Percentiles rank a stretch among this genome's conserved stretches.
phyloP scores from a whole-genome alignment of 2,797 vertebrate genomes.

The Ceyx erithaca region DNA sequence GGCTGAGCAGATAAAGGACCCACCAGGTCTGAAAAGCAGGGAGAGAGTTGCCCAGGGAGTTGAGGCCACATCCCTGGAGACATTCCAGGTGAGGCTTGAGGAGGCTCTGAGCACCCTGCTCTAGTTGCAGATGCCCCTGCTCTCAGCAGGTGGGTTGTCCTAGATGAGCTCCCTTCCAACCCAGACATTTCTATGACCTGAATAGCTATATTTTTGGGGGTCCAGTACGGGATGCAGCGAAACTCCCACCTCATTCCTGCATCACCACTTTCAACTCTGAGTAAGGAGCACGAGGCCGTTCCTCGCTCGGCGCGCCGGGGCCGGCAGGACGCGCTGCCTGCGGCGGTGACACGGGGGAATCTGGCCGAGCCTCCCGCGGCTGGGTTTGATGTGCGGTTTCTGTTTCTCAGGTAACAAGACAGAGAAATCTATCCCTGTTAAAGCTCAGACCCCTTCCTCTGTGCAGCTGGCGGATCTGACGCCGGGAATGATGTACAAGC shows the following conservation, averaged over 20 bases:
- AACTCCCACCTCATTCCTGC: background rate
- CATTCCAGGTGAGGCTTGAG: too few relatives aligned
- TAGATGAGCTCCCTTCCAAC: too few relatives aligned
- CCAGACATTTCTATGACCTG: background rate
- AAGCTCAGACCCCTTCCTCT: conserved; percentile 82
- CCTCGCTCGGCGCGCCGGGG: background rate
- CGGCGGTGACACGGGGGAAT: background rate
- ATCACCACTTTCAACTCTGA: background rate
- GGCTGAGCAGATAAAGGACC: background rate
- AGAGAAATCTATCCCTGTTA: conserved; percentile 86
- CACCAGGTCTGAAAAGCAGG: background rate
- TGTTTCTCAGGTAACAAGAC: conserved; percentile 94
- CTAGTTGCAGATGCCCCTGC: too few relatives aligned
- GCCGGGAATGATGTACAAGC: conserved; percentile 91
- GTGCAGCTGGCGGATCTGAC: conserved; percentile 91
- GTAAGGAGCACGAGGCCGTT: background rate
- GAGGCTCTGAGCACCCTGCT: too few relatives aligned
- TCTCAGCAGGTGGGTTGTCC: too few relatives aligned
- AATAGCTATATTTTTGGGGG: background rate
- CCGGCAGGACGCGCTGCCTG: background rate
- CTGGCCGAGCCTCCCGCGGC: conserved; percentile 10
- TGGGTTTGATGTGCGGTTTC: conserved; percentile 89
- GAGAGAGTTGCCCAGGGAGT: background rate
- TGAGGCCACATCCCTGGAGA: too few relatives aligned
- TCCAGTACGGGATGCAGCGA: background rate